These are phyloP conservation scores for Thaumatotibia leucotreta DNA, from an alignment of 1,140 invertebrate species.

Conservation along the genomic window DNA sequence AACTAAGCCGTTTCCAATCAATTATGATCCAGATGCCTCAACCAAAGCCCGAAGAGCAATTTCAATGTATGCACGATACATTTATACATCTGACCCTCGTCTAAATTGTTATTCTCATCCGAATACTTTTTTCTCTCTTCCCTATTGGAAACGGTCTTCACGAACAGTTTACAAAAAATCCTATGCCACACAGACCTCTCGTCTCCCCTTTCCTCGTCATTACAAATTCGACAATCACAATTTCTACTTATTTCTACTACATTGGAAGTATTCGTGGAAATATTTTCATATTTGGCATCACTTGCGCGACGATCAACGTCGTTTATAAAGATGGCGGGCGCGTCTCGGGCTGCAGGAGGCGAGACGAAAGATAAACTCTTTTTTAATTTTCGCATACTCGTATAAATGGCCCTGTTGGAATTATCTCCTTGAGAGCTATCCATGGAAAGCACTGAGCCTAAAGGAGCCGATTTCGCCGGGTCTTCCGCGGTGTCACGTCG, in stretches of 20 bases:
- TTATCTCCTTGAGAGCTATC: conserved; percentile 27
- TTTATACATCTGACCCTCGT: conserved; percentile 58
- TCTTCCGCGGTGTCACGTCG: conserved; percentile 27
- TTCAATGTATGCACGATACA: conserved; percentile 57
- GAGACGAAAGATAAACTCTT: conserved; percentile 25
- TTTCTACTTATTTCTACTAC: conserved; percentile 48
- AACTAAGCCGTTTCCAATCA: conserved; percentile 15
- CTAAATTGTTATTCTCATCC: conserved; percentile 59
- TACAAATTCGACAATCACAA: conserved; percentile 66
- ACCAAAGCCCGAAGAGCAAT: conserved; percentile 61
- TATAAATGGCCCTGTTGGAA: conserved; percentile 18
- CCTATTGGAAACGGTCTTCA: conserved; percentile 47
- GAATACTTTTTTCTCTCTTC: conserved; percentile 46
- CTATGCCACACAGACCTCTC: conserved; percentile 39
- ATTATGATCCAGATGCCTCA: conserved; percentile 66
- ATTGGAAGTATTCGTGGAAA: conserved; percentile 38
- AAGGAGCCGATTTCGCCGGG: conserved; percentile 13
- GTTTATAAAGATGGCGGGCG: conserved; percentile 31
- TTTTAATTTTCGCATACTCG: conserved; percentile 33
- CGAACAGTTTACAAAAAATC: conserved; percentile 46
- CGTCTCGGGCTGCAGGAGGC: conserved; percentile 18
- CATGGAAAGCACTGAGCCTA: conserved; percentile 15
- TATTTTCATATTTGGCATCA: conserved; percentile 32
- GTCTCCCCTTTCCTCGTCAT: conserved; percentile 32
- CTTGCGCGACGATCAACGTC: conserved; percentile 21